Evolutionary conservation across 2,113 vertebrate species (phyloP).

Genomic region (Pithys albifrons): DNA sequence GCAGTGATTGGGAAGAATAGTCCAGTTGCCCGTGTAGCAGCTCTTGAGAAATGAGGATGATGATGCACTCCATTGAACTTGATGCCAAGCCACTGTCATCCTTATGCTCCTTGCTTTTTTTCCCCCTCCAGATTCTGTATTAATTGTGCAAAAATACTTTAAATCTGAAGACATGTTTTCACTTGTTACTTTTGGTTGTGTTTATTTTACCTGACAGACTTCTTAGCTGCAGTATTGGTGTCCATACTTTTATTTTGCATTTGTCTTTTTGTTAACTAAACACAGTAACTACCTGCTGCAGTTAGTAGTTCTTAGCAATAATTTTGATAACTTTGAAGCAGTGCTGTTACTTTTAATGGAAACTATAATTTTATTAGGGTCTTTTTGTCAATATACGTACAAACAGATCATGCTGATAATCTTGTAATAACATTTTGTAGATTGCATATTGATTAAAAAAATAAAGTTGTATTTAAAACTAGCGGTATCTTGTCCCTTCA

Average conservation of each 20-base stretch:
- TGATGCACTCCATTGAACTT: background rate
- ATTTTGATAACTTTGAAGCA: constrained; percentile 51
- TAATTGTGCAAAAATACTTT: background rate
- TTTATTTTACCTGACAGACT: background rate
- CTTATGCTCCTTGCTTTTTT: background rate
- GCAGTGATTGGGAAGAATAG: background rate
- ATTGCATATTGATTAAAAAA: constrained; percentile 76
- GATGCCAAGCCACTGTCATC: background rate
- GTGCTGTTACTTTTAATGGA: constrained; percentile 56
- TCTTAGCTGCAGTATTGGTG: background rate
- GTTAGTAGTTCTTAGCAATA: constrained; percentile 21
- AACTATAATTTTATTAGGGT: constrained; percentile 60
- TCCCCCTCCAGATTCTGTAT: background rate
- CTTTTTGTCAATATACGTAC: constrained; percentile 44
- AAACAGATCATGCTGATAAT: constrained; percentile 64
- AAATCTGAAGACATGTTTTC: background rate
- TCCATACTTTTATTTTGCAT: background rate
- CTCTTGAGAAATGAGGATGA: background rate
- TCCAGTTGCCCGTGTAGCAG: background rate
- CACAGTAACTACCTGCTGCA: constrained; percentile 24
- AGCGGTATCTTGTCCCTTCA: constrained; percentile 18
- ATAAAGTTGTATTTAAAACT: constrained; percentile 77
- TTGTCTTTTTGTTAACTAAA: constrained; percentile 10
- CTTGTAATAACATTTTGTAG: constrained; percentile 76
- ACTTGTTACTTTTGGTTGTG: background rate